A percentile compares a stretch with the other conserved stretches of the same genome.
Evolutionary conservation across 1,140 invertebrate species (phyloP).

Genomic region (Bombus impatiens): DNA sequence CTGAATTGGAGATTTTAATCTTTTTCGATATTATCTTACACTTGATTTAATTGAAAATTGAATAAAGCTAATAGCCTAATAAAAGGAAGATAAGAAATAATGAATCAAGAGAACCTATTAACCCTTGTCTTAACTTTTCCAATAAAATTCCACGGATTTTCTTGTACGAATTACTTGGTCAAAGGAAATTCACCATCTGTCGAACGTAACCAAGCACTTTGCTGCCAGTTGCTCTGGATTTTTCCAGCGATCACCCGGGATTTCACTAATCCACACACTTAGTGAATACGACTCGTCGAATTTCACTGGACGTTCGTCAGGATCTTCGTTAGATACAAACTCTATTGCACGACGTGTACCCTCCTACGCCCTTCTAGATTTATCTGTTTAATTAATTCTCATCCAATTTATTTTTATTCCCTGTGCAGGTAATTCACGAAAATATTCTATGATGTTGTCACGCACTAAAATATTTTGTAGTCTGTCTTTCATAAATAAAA

Average conservation of each 20-base stretch:
- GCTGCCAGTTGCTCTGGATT: neutral
- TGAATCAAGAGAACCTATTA: neutral
- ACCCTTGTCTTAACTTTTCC: neutral
- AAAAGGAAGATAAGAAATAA: neutral
- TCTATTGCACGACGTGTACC: neutral
- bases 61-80: neutral
- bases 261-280: neutral
- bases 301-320: neutral
- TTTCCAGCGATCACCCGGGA: neutral
- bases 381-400: neutral
- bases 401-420: neutral
- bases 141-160: neutral
- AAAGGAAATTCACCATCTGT: neutral
- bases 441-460: too few relatives aligned
- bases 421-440: neutral
- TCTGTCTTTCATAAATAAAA: too few relatives aligned
- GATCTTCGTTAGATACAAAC: constrained; percentile 5
- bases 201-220: neutral
- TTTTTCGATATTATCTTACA: too few relatives aligned
- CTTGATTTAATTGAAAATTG: neutral
- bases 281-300: neutral
- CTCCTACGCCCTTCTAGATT: neutral
- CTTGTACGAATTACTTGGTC: neutral
- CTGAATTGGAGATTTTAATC: too few relatives aligned
- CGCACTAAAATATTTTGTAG: too few relatives aligned